Percentiles rank a stretch among this genome's conserved stretches.
These are phyloP conservation scores for Pygoscelis antarcticus DNA, from an alignment of 2,113 vertebrate species.

Conservation along the genomic window DNA sequence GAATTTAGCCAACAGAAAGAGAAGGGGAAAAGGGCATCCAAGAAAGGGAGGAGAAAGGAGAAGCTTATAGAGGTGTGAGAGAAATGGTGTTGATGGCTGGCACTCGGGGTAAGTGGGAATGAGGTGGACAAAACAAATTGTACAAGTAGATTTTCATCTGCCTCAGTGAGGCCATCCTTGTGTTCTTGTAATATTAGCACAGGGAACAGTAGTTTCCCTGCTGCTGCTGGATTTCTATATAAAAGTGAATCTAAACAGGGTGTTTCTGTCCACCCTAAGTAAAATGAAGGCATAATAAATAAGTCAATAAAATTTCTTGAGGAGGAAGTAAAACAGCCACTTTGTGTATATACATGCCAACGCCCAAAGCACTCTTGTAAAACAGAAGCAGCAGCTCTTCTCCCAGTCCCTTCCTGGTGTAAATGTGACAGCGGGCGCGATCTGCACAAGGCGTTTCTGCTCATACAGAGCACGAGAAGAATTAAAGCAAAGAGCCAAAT, in stretches of 20 bases:
- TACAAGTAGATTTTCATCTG: background rate
- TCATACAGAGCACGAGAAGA: background rate
- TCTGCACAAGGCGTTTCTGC: background rate
- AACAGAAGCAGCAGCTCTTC: background rate
- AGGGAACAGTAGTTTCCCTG: background rate
- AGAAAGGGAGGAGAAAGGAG: background rate
- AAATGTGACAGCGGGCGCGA: background rate
- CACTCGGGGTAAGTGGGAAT: background rate
- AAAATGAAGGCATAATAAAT: conserved; percentile 20
- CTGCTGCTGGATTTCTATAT: background rate
- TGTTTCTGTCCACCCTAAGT: background rate
- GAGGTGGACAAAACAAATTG: background rate
- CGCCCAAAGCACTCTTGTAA: background rate
- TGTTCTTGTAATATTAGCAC: background rate
- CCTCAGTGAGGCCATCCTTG: background rate
- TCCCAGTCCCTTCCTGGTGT: conserved; percentile 26
- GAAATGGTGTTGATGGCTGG: background rate
- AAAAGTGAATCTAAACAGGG: background rate
- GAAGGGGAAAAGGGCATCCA: background rate
- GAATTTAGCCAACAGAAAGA: background rate
- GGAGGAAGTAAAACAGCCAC: background rate
- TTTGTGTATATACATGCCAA: background rate
- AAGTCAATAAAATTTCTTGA: conserved; percentile 19
- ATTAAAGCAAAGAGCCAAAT: background rate
- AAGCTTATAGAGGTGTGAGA: background rate